These are phyloP conservation scores for Lacerta bilineata DNA, from an alignment of 2,797 vertebrate genomes.

Conservation along the genomic window DNA sequence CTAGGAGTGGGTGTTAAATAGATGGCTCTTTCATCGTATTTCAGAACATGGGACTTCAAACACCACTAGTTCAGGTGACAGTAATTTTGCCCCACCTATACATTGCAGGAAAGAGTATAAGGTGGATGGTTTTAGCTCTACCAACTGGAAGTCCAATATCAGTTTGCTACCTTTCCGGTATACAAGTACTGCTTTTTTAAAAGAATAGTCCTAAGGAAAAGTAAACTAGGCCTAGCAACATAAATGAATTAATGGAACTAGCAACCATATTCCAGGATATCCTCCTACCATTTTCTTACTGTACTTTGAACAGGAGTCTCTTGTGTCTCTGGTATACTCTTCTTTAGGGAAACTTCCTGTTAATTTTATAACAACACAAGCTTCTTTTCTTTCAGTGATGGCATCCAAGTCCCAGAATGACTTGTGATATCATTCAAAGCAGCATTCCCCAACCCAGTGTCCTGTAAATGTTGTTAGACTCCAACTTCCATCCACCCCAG, in stretches of 20 bases:
- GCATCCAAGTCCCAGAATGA: not conserved
- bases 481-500: too few relatives aligned
- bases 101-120: not conserved
- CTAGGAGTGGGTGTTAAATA: not conserved
- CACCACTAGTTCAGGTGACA: not conserved
- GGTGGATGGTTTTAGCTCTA: not conserved
- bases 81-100: not conserved
- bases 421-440: not conserved
- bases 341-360: not conserved
- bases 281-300: not conserved
- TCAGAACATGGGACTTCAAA: not conserved
- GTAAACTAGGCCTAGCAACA: not conserved
- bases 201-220: too few relatives aligned
- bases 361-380: not conserved
- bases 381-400: not conserved
- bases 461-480: too few relatives aligned
- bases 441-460: too few relatives aligned
- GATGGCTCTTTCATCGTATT: not conserved
- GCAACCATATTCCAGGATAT: not conserved
- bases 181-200: too few relatives aligned
- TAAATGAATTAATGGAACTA: not conserved
- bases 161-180: not conserved
- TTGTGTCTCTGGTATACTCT: too few relatives aligned
- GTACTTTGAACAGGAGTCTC: not conserved
- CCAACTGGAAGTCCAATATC: not conserved